Evolutionary conservation across 1,140 invertebrate genomes (phyloP), one percentile per base, ranked within the genome.

Genomic region (Lethocerus indicus): DNA sequence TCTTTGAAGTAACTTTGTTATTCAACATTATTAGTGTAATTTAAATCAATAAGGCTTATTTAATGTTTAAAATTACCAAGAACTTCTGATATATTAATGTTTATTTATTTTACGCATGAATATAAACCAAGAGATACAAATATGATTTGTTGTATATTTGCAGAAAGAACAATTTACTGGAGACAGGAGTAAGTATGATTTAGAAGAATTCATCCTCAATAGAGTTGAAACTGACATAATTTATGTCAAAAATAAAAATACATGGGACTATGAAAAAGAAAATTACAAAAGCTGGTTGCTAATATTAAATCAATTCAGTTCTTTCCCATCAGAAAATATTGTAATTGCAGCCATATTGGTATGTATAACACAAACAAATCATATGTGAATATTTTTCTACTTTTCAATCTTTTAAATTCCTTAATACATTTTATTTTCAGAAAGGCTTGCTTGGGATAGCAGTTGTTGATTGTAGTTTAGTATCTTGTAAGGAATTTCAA

Each of bases 271-370:
- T 16, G 47, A 64, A 29, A 50, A 59, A 49, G 54, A 57, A 26
- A 54, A 55, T 21, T 35, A 47, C 24, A 41, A 58, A 28, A 54
- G 63, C 36, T 67, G 69, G 58, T 53, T 65, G 14, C 43, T 73
- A 42, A 65, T 71, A 54, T 63, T 74, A 20, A 67, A 64, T 60
- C 61, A 59, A 54, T 63, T 71, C 50, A 79, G 76, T 61, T 69
- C 73, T 25, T 65, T 67, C 39, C 55, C 59, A 12, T 63, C 70
- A 46, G 71, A 71, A n/a, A 63, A 64, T 51, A 60, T 69, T 13
- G 79, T 78, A 67, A 58, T 81, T 28, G 70, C 76, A 45, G 71
- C 75, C 3, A 73, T 74, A 56, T 66, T 81, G 66, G 78, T 81
- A 66, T 68, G 66, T 66, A 50, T 55, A 24, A n/a, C n/a, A n/a